Evolutionary conservation across 2,888 invertebrate species (phyloP).

Genomic region (Drosophila kokeensis): DNA sequence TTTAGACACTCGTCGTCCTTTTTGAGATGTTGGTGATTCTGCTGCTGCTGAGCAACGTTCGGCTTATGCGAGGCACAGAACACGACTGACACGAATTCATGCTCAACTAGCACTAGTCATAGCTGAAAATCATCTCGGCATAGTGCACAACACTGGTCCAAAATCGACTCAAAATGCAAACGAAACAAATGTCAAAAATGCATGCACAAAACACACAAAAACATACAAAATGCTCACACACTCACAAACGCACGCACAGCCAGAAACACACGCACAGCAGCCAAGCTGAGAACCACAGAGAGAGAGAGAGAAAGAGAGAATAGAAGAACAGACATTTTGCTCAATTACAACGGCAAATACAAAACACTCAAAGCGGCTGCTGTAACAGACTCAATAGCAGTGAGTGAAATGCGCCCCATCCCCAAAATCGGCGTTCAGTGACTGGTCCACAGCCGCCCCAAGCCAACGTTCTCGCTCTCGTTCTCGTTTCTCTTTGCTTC

Average conservation of each 20-base stretch:
- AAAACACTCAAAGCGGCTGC: slow-evolving; percentile 59
- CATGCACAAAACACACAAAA: slow-evolving; percentile 57
- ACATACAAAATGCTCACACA: slow-evolving; percentile 35
- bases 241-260: slow-evolving; percentile 25
- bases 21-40: slow-evolving; percentile 28
- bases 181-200: slow-evolving; percentile 71
- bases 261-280: slow-evolving; percentile 41
- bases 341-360: slow-evolving; percentile 44
- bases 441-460: slow-evolving; percentile 58
- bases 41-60: slow-evolving; percentile 57
- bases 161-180: slow-evolving; percentile 71
- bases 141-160: slow-evolving; percentile 52
- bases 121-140: slow-evolving; percentile 68
- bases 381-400: slow-evolving; percentile 50
- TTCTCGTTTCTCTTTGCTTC: slow-evolving; percentile 21
- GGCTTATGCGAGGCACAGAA: slow-evolving; percentile 79
- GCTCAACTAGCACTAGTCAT: slow-evolving; percentile 76
- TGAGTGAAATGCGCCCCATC: slow-evolving; percentile 65
- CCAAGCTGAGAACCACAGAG: slow-evolving; percentile 10
- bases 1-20: slow-evolving; percentile 59
- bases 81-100: slow-evolving; percentile 78
- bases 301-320: slow-evolving; percentile 19
- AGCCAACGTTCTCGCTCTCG: slow-evolving; percentile 21
- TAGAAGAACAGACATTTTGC: slow-evolving; percentile 19
- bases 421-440: slow-evolving; percentile 46